These are phyloP conservation scores for Fistularia tabacaria DNA, from an alignment of 2,797 vertebrate species.

Conservation along the genomic window DNA sequence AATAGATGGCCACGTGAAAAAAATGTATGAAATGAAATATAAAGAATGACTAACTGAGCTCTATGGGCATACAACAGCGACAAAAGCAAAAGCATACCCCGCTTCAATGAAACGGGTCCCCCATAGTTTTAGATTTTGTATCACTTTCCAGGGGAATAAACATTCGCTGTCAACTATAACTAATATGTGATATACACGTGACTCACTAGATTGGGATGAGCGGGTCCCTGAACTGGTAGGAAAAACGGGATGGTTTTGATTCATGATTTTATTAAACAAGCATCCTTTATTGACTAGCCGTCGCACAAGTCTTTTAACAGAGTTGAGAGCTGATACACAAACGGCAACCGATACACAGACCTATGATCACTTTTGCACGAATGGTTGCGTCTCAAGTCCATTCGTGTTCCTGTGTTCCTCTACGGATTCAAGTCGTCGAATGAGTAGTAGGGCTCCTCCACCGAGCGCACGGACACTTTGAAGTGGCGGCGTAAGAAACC, in stretches of 20 bases:
- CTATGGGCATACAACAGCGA: no score
- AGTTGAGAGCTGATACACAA: conserved; percentile 37
- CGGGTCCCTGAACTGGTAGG: not conserved
- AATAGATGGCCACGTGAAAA: no score
- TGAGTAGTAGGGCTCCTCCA: conserved; percentile 79
- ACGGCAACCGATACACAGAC: conserved; percentile 36
- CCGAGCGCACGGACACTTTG: conserved; percentile 86
- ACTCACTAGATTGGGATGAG: no score
- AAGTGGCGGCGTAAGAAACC: conserved; percentile 92
- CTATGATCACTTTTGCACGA: conserved; percentile 20
- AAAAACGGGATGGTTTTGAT: conserved; percentile 31
- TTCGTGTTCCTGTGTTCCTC: conserved; percentile 14
- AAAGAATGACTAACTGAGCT: no score
- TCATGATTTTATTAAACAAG: conserved; percentile 70
- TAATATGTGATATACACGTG: no score
- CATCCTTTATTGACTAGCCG: conserved; percentile 61
- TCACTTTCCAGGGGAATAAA: no score
- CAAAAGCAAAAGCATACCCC: no score
- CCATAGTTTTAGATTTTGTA: no score
- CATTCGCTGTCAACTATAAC: no score
- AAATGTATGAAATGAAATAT: no score
- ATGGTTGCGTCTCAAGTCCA: conserved; percentile 31
- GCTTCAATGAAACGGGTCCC: no score
- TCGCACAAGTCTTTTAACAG: conserved; percentile 46
- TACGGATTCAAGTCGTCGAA: conserved; percentile 78